Base-by-base conservation (phyloP, 1,140 invertebrate genomes). In the Scaptomyza montana region DNA sequence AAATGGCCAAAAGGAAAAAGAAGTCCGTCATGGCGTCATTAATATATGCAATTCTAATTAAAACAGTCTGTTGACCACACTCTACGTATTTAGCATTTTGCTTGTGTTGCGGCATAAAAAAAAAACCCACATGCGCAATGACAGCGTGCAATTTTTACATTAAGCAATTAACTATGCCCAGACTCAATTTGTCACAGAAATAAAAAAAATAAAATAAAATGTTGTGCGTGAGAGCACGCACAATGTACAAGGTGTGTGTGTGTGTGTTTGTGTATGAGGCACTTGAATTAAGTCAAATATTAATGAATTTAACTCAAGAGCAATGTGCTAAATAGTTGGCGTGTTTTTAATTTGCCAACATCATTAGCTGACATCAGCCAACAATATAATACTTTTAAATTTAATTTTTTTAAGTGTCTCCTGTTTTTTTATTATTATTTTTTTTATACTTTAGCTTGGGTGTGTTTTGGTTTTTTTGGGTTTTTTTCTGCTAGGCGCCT, bases 41-140 rank as follows among this genome's bases (percentile, higher is more conserved):
- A 89, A 89, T 85, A 13, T 51, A 90, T 86, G 87, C 81, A 90
- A 77, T 78, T 90, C 90, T 90, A 90, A 90, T 90, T 90, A 90
- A 77, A 77, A 66, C 65, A 66, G 72, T 77, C 69, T 62, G 41
- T 16, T 43, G 41, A 25, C 12, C 39, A 36, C 55, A 30, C 43
- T 46, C 30, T 12, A 39, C 0, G 43, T 46, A 43, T 43, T 56
- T 56, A 43, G 49, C 25, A 54, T 36, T 30, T 46, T 10, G 21
- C 2, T 55, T 7, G 19, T 41, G 8, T 46, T 8, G 30, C 7
- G 54, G 41, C 47, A 59, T 47, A 47, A 54, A 46, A 57, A 59
- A 16, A 16, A 16, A 16, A n/a, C n/a, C 64, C 45, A 16, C 36
- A 49, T 49, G n/a, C 9, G 47, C 64, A 77, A 89, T 89, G 84